A percentile compares a stretch with the other conserved stretches of the same genome.
phyloP scores from a whole-genome alignment of 2,113 vertebrate genomes.

The Herpetotheres cachinnans region DNA sequence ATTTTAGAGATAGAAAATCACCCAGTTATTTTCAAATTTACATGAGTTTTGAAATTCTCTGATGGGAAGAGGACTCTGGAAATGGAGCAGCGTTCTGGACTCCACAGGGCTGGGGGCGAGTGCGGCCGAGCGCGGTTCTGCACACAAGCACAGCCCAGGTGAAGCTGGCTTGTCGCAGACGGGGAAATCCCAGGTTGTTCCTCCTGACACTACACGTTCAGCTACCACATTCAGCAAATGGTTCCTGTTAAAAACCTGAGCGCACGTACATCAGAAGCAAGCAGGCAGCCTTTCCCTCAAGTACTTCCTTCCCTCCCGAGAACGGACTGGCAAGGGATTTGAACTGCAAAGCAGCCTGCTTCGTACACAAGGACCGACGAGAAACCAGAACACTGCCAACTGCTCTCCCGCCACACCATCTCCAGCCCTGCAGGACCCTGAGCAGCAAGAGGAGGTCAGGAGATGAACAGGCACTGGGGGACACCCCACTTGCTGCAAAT shows the following conservation, averaged over 20 bases:
- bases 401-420: rapidly evolving
- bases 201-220: background rate
- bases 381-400: background rate
- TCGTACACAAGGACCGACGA: background rate
- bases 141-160: background rate
- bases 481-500: background rate
- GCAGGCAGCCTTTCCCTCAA: background rate
- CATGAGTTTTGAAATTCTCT: background rate
- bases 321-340: background rate
- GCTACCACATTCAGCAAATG: background rate
- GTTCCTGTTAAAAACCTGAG: background rate
- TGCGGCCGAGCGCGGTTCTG: background rate
- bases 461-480: background rate
- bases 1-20: conserved; percentile 13
- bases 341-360: background rate
- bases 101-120: background rate
- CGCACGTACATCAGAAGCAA: rapidly evolving
- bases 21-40: conserved; percentile 1
- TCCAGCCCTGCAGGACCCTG: background rate
- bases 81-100: background rate
- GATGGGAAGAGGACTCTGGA: background rate
- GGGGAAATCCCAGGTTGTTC: background rate
- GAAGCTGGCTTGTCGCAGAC: background rate
- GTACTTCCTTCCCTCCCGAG: background rate
- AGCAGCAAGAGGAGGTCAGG: background rate